Evolutionary conservation across 2,888 invertebrate species (phyloP).

Genomic region (Taphrorychus bicolor): DNA sequence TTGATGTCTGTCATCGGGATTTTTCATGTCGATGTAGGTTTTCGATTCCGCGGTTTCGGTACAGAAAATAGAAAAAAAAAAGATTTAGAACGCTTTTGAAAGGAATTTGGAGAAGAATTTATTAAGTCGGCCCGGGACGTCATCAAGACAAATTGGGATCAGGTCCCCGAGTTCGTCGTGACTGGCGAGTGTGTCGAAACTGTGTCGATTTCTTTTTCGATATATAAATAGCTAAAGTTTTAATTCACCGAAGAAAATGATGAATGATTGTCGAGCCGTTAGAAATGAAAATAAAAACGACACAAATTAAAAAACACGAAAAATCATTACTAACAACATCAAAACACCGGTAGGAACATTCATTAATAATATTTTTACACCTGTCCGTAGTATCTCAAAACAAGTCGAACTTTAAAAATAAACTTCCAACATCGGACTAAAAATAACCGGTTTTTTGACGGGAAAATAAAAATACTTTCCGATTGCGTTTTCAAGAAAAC

Average conservation of each 20-base stretch:
- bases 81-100: constrained; percentile 20
- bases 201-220: constrained; percentile 10
- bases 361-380: constrained; percentile 37
- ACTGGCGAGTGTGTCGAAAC: constrained; percentile 12
- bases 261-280: constrained; percentile 1
- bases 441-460: constrained; percentile 12
- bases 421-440: constrained; percentile 7
- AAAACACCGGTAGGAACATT: constrained; percentile 23
- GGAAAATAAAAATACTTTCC: constrained; percentile 9
- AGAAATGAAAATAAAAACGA: constrained; percentile 14
- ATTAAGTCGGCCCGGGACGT: constrained; percentile 24
- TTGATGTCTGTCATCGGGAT: constrained; percentile 20
- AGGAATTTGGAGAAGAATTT: constrained; percentile 26
- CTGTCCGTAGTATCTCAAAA: constrained; percentile 23
- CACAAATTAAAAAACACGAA: constrained; percentile 31
- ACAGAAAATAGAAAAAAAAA: constrained; percentile 30
- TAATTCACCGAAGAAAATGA: background rate
- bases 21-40: constrained; percentile 30
- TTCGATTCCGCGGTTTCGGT: constrained; percentile 33
- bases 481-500: constrained; percentile 24
- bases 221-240: background rate
- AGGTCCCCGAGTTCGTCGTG: constrained; percentile 20
- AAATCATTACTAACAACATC: constrained; percentile 32
- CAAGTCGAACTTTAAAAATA: constrained; percentile 18
- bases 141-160: constrained; percentile 38